Percentiles rank a stretch among this genome's conserved stretches.
phyloP scores from a whole-genome alignment of 2,113 vertebrate species.

The Plestiodon gilberti region DNA sequence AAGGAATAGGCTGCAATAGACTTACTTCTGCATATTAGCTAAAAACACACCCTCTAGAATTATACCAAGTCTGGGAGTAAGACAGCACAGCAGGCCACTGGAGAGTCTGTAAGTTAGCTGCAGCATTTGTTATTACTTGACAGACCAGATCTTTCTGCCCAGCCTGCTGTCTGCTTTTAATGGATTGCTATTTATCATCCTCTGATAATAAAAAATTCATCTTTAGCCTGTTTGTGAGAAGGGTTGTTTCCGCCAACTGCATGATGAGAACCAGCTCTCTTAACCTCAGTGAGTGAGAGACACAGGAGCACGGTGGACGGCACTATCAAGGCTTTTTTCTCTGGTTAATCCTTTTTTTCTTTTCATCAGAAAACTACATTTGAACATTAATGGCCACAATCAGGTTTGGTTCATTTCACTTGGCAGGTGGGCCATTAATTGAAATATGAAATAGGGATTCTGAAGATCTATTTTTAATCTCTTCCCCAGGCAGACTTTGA shows the following conservation, averaged over 20 bases:
- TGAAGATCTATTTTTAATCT: conserved; percentile 45
- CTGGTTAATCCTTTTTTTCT: neutral
- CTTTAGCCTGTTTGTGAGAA: conserved; percentile 30
- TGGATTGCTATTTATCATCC: conserved; percentile 20
- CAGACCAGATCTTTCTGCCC: neutral
- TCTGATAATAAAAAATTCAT: conserved; percentile 39
- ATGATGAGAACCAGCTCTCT: conserved; percentile 18
- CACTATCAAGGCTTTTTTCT: neutral
- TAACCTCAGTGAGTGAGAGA: neutral
- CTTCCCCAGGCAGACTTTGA: conserved; percentile 53
- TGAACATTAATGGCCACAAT: conserved; percentile 42
- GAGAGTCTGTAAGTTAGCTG: neutral
- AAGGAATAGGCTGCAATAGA: neutral
- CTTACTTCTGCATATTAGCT: neutral
- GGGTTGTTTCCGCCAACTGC: conserved; percentile 9
- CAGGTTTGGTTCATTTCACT: conserved; percentile 40
- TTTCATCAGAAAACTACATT: conserved; percentile 3
- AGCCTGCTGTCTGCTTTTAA: neutral
- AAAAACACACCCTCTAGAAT: neutral
- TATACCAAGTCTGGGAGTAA: neutral
- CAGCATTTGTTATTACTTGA: neutral
- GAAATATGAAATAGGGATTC: conserved; percentile 34
- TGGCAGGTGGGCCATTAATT: conserved; percentile 53
- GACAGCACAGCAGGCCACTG: neutral
- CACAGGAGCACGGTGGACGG: neutral